Evolutionary conservation across 2,888 invertebrate genomes (phyloP).

Genomic region (Perdita meconis): DNA sequence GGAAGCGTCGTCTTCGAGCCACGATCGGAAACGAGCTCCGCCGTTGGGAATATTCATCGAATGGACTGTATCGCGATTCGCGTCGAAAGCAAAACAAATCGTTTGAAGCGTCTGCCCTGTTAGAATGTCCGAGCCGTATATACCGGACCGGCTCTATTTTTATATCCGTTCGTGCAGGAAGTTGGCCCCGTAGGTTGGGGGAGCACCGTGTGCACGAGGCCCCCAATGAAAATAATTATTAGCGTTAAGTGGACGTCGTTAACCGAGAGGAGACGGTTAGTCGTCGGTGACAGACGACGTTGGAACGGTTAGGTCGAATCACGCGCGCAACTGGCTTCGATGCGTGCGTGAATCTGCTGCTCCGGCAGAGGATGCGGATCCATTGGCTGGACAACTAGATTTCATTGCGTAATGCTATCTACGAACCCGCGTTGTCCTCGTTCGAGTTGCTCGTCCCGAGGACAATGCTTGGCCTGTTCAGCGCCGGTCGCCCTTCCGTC

Average conservation of each 20-base stretch:
- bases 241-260: constrained; percentile 84
- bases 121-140: constrained; percentile 59
- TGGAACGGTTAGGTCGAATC: constrained; percentile 80
- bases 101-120: constrained; percentile 52
- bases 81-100: constrained; percentile 49
- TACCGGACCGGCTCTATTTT: constrained; percentile 80
- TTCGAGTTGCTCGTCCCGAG: constrained; percentile 50
- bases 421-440: constrained; percentile 52
- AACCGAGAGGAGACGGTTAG: constrained; percentile 75
- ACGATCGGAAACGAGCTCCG: no score
- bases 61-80: no score
- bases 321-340: constrained; percentile 63
- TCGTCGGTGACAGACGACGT: constrained; percentile 72
- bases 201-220: constrained; percentile 74
- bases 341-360: constrained; percentile 67
- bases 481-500: constrained; percentile 23
- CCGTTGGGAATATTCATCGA: no score
- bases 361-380: constrained; percentile 82
- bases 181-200: constrained; percentile 79
- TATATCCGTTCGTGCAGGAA: constrained; percentile 84
- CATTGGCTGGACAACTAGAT: constrained; percentile 83
- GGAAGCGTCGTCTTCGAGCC: constrained; percentile 19
- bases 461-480: constrained; percentile 50
- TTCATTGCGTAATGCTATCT: constrained; percentile 81
- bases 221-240: constrained; percentile 84